A percentile compares a stretch with the other conserved stretches of the same genome.
Conservation (phyloP, 1,140 invertebrate species). For the Cepaea nemoralis region DNA sequence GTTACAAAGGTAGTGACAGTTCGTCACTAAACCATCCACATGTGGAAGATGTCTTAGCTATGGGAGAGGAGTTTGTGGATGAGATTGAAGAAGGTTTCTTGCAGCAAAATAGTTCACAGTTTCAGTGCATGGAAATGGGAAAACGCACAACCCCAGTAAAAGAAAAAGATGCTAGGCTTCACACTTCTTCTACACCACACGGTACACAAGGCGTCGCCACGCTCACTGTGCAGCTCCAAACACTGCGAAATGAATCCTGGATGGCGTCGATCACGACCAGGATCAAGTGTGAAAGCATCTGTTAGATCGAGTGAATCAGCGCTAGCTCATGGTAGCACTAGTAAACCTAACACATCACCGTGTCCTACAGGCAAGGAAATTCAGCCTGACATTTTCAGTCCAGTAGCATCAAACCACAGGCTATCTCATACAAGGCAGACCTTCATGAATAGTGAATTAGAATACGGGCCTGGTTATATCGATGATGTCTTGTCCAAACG, state of each 20-base stretch:
- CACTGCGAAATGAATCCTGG: neutral
- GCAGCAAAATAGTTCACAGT: neutral
- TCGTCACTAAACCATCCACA: neutral
- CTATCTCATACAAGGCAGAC: neutral
- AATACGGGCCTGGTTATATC: neutral
- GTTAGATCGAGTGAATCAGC: neutral
- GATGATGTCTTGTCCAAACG: neutral
- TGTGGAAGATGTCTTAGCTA: neutral
- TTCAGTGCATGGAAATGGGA: neutral
- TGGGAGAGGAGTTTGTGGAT: neutral
- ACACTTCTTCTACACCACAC: neutral
- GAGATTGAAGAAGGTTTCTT: neutral
- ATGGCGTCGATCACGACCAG: neutral
- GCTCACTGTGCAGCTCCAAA: neutral
- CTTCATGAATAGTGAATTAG: neutral
- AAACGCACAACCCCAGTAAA: neutral
- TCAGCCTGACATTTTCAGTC: neutral
- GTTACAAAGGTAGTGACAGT: neutral
- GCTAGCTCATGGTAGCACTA: neutral
- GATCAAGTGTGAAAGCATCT: neutral
- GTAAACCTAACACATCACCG: neutral
- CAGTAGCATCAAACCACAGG: neutral
- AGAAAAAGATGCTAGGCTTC: neutral
- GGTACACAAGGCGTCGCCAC: neutral
- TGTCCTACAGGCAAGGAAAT: neutral